phyloP scores from a whole-genome alignment of 2,113 vertebrate species.

The Tragelaphus scriptus region DNA sequence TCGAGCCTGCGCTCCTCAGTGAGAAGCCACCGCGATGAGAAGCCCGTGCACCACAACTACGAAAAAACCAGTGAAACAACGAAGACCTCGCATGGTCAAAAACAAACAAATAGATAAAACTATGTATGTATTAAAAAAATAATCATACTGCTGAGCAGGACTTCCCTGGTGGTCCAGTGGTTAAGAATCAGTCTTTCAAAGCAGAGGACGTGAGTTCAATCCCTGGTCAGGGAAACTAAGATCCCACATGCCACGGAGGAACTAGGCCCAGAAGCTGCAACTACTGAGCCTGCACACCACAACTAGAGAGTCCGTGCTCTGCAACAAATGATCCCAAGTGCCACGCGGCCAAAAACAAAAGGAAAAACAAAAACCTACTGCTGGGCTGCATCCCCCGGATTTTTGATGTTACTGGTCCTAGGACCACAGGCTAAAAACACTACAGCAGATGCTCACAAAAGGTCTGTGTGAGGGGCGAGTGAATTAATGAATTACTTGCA shows the following conservation, averaged over 20 bases:
- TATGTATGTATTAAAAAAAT: neutral
- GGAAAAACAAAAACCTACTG: neutral
- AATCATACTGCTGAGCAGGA: neutral
- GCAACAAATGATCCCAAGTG: neutral
- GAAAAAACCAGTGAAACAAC: neutral
- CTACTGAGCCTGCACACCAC: neutral
- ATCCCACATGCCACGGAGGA: neutral
- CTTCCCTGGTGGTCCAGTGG: neutral
- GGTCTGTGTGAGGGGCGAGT: neutral
- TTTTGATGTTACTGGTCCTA: neutral
- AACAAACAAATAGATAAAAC: neutral
- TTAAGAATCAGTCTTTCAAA: neutral
- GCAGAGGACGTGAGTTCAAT: neutral
- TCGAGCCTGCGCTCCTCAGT: neutral
- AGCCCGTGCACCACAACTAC: neutral
- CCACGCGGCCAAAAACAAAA: neutral
- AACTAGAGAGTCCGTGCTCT: neutral
- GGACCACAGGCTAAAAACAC: neutral
- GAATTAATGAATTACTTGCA: neutral
- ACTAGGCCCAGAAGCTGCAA: neutral
- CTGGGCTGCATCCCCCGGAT: neutral
- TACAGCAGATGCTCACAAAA: neutral
- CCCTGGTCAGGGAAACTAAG: neutral
- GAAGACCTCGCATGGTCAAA: neutral
- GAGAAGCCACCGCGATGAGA: accelerated